These are phyloP conservation scores for Catotricha subobsoleta DNA, from an alignment of 2,888 invertebrate genomes.

Conservation along the genomic window DNA sequence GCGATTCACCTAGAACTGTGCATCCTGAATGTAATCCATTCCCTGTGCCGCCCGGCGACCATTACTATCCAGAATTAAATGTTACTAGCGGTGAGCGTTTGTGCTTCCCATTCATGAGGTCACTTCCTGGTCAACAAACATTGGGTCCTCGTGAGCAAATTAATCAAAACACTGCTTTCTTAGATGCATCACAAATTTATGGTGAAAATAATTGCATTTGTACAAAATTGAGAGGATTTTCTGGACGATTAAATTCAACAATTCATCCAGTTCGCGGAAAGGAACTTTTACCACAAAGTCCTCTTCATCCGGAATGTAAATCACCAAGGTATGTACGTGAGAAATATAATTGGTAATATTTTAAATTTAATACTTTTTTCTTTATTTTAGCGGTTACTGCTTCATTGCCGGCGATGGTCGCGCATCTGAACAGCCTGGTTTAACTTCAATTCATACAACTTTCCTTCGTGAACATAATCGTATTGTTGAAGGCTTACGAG, in stretches of 20 bases:
- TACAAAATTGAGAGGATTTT: conserved; percentile 55
- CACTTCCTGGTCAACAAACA: conserved; percentile 76
- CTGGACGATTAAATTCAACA: conserved; percentile 69
- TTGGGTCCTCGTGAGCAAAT: conserved; percentile 82
- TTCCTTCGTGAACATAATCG: conserved; percentile 84
- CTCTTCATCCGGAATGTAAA: conserved; percentile 72
- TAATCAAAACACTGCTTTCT: conserved; percentile 81
- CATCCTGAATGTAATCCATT: conserved; percentile 91
- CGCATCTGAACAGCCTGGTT: conserved; percentile 80
- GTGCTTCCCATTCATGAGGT: conserved; percentile 90
- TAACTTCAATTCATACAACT: conserved; percentile 75
- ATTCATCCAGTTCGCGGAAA: conserved; percentile 52
- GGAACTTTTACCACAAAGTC: conserved; percentile 60
- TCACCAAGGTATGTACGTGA: no score
- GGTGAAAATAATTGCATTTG: conserved; percentile 76
- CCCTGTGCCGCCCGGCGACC: conserved; percentile 72
- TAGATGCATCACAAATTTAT: conserved; percentile 76
- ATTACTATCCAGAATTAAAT: conserved; percentile 75
- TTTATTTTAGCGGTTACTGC: conserved; percentile 72
- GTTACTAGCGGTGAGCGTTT: conserved; percentile 63
- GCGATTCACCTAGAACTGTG: conserved; percentile 70
- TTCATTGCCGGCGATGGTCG: conserved; percentile 82
- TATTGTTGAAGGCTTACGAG: conserved; percentile 55
- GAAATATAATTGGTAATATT: no score
- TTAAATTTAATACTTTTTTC: no score